Evolutionary conservation across 2,113 vertebrate genomes (phyloP).

Genomic region (Muscicapa adusta): DNA sequence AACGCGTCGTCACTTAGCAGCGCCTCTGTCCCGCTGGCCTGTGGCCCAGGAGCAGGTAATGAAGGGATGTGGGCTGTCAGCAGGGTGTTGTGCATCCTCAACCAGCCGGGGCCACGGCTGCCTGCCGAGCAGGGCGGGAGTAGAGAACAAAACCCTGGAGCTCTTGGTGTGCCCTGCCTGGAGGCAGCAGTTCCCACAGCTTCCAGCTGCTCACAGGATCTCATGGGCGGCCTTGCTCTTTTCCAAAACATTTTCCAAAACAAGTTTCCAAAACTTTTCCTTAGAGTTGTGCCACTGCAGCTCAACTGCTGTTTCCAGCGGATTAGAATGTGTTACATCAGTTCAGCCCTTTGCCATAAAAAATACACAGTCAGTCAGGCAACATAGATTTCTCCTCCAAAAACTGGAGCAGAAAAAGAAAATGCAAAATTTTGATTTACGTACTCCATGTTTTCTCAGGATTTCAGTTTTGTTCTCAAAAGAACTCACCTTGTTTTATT

Average conservation of each 20-base stretch:
- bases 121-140: accelerated
- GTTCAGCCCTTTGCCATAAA: not conserved
- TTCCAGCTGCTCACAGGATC: not conserved
- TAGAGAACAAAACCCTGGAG: not conserved
- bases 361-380: too few species aligned
- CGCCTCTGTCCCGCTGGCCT: not conserved
- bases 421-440: not conserved
- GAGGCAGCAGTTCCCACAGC: not conserved
- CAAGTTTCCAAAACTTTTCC: not conserved
- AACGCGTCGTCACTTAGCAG: not conserved
- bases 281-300: not conserved
- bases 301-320: not conserved
- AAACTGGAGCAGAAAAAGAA: not conserved
- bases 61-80: not conserved
- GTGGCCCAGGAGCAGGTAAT: not conserved
- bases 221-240: not conserved
- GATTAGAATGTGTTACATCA: not conserved
- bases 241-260: not conserved
- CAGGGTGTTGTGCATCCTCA: not conserved
- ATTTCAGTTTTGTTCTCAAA: not conserved
- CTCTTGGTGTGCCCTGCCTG: not conserved
- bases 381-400: not conserved
- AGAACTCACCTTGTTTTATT: not conserved
- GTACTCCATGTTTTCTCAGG: not conserved
- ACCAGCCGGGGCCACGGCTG: accelerated